Evolutionary conservation across 2,113 vertebrate genomes (phyloP).

Genomic region (Periophthalmodon schlosseri): DNA sequence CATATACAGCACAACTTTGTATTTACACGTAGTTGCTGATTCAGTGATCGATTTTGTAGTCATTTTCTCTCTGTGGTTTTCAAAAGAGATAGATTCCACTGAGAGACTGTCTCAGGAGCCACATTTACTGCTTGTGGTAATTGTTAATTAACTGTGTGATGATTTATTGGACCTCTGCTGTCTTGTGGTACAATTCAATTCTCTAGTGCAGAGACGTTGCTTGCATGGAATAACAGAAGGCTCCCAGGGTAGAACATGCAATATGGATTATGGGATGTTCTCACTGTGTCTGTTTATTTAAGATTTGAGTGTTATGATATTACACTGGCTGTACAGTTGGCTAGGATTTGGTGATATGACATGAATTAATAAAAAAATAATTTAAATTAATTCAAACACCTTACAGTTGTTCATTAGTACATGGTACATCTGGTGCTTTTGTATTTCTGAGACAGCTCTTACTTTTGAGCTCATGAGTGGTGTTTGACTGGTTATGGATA

Average conservation of each 20-base stretch:
- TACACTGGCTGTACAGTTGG: not conserved
- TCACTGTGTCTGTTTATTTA: not conserved
- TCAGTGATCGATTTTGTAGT: not conserved
- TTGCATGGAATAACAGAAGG: not conserved
- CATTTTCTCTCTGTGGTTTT: slow-evolving; percentile 1
- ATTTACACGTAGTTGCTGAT: not conserved
- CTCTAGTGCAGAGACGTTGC: not conserved
- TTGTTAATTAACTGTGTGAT: slow-evolving; percentile 40
- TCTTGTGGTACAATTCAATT: not conserved
- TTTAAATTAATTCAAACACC: no score
- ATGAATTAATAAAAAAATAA: no score
- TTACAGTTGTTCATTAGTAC: no score
- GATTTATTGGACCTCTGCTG: slow-evolving; percentile 16
- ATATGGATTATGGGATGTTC: not conserved
- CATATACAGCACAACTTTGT: not conserved
- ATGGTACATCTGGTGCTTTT: not conserved
- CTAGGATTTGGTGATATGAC: no score
- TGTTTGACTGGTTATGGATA: slow-evolving; percentile 12
- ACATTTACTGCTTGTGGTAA: slow-evolving; percentile 25
- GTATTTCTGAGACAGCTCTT: slow-evolving; percentile 1
- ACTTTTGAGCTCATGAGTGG: not conserved
- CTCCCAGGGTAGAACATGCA: not conserved
- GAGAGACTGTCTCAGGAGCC: slow-evolving; percentile 7
- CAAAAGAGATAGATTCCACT: not conserved
- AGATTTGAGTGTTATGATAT: not conserved